A percentile compares a stretch with the other conserved stretches of the same genome.
Evolutionary conservation across 2,888 invertebrate genomes (phyloP).

Genomic region (Omphaloscelis lunosa): DNA sequence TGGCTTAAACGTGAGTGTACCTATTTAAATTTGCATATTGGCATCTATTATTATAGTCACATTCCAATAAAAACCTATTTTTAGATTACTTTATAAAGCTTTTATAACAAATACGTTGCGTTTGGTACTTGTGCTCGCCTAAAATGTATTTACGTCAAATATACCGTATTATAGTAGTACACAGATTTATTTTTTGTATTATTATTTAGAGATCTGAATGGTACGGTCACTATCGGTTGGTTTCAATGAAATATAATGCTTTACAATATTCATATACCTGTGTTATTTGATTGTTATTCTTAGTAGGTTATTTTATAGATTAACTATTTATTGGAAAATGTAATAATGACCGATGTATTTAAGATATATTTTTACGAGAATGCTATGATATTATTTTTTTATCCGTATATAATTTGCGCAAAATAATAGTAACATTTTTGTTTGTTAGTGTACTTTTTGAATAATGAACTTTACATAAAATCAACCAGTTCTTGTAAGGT

Average conservation of each 20-base stretch:
- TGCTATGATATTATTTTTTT: constrained; percentile 61
- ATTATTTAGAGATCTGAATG: constrained; percentile 78
- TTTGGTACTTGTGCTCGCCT: constrained; percentile 68
- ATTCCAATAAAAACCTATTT: constrained; percentile 76
- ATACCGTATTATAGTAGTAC: constrained; percentile 19
- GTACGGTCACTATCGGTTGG: constrained; percentile 51
- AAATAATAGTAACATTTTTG: constrained; percentile 35
- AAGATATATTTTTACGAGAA: constrained; percentile 57
- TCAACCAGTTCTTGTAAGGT: constrained; percentile 35
- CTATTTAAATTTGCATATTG: constrained; percentile 53
- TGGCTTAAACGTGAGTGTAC: not conserved
- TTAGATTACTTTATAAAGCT: constrained; percentile 69
- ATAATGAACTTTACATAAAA: constrained; percentile 39
- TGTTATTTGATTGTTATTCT: constrained; percentile 67
- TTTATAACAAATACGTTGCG: constrained; percentile 54
- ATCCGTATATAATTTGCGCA: constrained; percentile 51
- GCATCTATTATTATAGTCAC: constrained; percentile 69
- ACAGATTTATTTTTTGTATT: constrained; percentile 59
- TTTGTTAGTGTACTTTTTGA: constrained; percentile 48
- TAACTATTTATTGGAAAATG: constrained; percentile 76
- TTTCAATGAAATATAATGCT: constrained; percentile 63
- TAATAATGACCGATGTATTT: constrained; percentile 63
- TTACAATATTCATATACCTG: constrained; percentile 65
- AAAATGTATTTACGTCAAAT: constrained; percentile 33
- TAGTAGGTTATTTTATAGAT: constrained; percentile 70